Conservation (phyloP, 2,888 invertebrate species). For the Drosophila neutralis region DNA sequence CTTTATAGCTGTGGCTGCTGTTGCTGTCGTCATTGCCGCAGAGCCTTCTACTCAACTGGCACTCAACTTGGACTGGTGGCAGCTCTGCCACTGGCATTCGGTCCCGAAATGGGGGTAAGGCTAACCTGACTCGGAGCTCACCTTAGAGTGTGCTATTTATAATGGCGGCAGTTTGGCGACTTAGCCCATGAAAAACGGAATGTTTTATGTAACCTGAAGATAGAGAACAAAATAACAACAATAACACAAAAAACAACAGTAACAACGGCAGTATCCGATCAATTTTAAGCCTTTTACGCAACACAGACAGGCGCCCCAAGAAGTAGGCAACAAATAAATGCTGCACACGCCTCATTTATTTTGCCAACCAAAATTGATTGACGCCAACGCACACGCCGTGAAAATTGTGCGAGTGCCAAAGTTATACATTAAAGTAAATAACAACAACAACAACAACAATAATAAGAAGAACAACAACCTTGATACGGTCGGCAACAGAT, state of each 20-base stretch:
- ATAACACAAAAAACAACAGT: neutral
- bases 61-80: slow-evolving; percentile 20
- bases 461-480: slow-evolving; percentile 23
- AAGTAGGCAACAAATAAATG: slow-evolving; percentile 40
- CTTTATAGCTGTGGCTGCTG: slow-evolving; percentile 19
- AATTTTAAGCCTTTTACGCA: slow-evolving; percentile 60
- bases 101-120: slow-evolving; percentile 9
- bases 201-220: slow-evolving; percentile 10
- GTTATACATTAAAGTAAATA: slow-evolving; percentile 47
- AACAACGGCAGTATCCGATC: slow-evolving; percentile 27
- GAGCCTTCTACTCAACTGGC: slow-evolving; percentile 20
- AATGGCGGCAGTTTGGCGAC: slow-evolving; percentile 23
- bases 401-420: slow-evolving; percentile 21
- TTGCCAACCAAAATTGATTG: slow-evolving; percentile 72
- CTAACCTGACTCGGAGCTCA: slow-evolving; percentile 20
- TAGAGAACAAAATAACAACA: neutral
- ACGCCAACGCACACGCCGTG: slow-evolving; percentile 32
- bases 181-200: neutral
- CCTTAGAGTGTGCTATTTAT: slow-evolving; percentile 48
- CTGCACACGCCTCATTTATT: slow-evolving; percentile 73
- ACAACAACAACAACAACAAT: slow-evolving; percentile 23
- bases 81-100: slow-evolving; percentile 23
- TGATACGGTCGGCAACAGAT: slow-evolving; percentile 56
- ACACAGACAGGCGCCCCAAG: slow-evolving; percentile 3
- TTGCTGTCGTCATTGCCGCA: slow-evolving; percentile 6